Base-by-base conservation (phyloP, 2,113 vertebrate species). In the Formicarius rufipectus region DNA sequence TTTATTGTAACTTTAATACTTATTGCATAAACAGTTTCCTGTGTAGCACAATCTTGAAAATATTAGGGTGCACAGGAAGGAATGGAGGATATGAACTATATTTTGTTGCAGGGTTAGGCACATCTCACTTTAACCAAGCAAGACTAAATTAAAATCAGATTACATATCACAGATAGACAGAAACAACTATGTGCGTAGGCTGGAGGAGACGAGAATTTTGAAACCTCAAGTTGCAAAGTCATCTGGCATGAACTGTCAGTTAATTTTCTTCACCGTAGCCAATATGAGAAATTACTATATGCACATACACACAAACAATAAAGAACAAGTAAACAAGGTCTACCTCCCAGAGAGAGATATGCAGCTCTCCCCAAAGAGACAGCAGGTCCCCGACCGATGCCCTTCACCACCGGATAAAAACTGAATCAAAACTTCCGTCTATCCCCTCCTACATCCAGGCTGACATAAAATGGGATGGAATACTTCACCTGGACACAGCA, bases 11-110 rank as follows among this genome's bases (percentile, higher is more conserved):
- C 75, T 94, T 89, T 96, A 94, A 96, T 97, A 96, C 95, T 97
- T 95, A 85, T 97, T 92, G 88, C 71, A 78, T 66, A 96, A 84
- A 97, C 97, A 96, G 94, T 81, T 98, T 96, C 86, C 93, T 45
- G 33, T 82, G 92, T 88, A 97, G 97, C 91, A 86, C 66, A 96
- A 96, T 97, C 97, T 98, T 98, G 98, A 98, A 98, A 97, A 83
- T 94, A 97, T 98, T 98, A 98, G 53, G 31, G 25, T 56, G 21
- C 85, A 93, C 59, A 91, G 82, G 71, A 86, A 53, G 81, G 95
- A 97, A 95, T 14, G 30, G 93, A 94, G 79, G 93, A 96, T 95
- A 97, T 44, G 89, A 97, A 97, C 91, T 96, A 94, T 95, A 97
- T 97, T 93, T 95, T 96, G 37, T 28, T 76, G 82, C 31, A 91